phyloP scores from a whole-genome alignment of 1,140 invertebrate species.

The Bombus soroeensis region DNA sequence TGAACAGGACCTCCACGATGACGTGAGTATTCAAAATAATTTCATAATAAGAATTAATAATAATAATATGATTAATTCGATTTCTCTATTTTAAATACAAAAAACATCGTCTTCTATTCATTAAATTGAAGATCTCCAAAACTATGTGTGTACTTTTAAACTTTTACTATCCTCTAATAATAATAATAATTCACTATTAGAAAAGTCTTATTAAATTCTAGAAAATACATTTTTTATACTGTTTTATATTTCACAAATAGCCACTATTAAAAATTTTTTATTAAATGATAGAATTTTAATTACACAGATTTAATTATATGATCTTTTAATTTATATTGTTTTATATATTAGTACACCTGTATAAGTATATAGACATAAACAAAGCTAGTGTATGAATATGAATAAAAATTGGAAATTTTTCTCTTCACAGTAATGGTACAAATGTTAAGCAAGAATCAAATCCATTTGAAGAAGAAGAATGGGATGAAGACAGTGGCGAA shows the following conservation, averaged over 20 bases:
- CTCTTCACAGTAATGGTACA: slow-evolving; percentile 83
- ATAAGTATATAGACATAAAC: no score
- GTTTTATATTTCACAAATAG: no score
- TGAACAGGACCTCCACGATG: slow-evolving; percentile 80
- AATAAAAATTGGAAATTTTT: slow-evolving; percentile 2
- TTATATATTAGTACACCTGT: not conserved
- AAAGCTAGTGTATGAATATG: no score
- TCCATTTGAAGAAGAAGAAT: slow-evolving; percentile 92
- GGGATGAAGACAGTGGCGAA: slow-evolving; percentile 92
- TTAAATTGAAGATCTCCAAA: no score
- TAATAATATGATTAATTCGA: no score
- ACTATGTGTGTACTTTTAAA: no score
- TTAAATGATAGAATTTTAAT: not conserved
- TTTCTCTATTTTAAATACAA: not conserved
- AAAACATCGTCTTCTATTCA: no score
- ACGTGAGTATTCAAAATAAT: slow-evolving; percentile 71
- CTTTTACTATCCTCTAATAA: no score
- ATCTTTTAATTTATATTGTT: not conserved
- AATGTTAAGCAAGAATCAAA: slow-evolving; percentile 87
- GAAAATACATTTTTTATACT: not conserved
- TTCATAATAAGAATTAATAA: not conserved
- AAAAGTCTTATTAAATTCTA: not conserved
- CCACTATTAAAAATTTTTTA: no score
- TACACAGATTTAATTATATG: not conserved
- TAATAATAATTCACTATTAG: no score